Base-by-base conservation (phyloP, 2,888 invertebrate genomes). In the Dorcus hopei region DNA sequence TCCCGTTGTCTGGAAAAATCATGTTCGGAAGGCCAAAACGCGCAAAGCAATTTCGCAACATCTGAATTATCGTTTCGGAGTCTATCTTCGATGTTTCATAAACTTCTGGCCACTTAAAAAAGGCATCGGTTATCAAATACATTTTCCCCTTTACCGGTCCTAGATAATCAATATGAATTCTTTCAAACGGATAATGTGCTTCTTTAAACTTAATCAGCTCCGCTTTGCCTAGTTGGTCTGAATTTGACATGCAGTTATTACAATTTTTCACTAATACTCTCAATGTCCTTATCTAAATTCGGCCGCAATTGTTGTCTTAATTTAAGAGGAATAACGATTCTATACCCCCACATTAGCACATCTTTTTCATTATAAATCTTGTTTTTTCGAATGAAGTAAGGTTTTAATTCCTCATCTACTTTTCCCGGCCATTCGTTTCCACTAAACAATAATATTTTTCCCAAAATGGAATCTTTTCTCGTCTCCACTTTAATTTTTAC, bases 131-230 rank as follows among this genome's bases (percentile, higher is more conserved):
- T 4, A 65, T 16, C 14, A 65, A 52, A 57, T 50, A 62, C 26
- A 49, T 58, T 52, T 62, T 63, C 39, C 52, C 54, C 2, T 58
- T 52, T 42, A 63, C 55, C 0, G 61, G 62, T 9, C 62, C 60
- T 11, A 63, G 42, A 59, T 62, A 67, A 54, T 63, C 63, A 14
- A 58, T 54, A 60, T 63, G 62, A 3, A 65, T 42, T 49, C 64
- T 48, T 14, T 63, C 57, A 14, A 54, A 66, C 1, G 52, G 45
- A 39, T 42, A 9, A 4, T 16, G 42, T 1, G 53, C 42, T 48
- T 56, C 43, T n/a, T 54, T 43, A 57, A 57, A 65, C 38, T 42
- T 54, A 48, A 49, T 49, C 33, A 63, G 43, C 16, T 7, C 9
- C 16, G 61, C 41, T 45, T 60, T 65, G 11, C 48, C 45, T n/a